Conservation (phyloP, 2,888 invertebrate genomes). For the Cactoblastis cactorum region DNA sequence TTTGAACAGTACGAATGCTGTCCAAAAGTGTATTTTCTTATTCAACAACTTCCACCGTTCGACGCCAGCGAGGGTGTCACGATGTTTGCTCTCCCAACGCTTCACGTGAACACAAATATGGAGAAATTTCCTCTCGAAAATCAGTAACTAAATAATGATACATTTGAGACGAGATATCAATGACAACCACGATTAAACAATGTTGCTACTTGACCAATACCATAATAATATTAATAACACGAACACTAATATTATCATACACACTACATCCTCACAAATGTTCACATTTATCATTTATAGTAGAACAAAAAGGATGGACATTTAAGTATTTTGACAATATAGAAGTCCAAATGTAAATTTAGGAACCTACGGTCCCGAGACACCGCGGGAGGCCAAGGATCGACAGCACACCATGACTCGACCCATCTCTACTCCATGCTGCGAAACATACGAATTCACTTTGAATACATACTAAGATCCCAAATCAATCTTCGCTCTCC, state of each 20-base stretch:
- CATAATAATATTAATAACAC: too few species aligned
- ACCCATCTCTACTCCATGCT: conserved; percentile 66
- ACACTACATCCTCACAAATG: too few species aligned
- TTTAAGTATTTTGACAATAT: too few species aligned
- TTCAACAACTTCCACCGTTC: conserved; percentile 69
- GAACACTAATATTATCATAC: too few species aligned
- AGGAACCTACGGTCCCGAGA: conserved; percentile 44
- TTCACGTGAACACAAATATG: conserved; percentile 23
- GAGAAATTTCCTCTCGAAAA: conserved; percentile 1
- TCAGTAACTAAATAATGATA: conserved; percentile 13
- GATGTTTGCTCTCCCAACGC: conserved; percentile 53
- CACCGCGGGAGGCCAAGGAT: conserved; percentile 54
- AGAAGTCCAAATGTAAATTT: conserved; percentile 59
- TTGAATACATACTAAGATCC: conserved; percentile 51
- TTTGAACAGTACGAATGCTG: conserved; percentile 68
- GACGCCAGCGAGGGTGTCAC: conserved; percentile 58
- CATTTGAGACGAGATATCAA: conserved; percentile 15
- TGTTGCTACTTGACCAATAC: conserved; percentile 22
- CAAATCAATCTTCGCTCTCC: conserved; percentile 63
- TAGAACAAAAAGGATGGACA: too few species aligned
- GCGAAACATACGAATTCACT: conserved; percentile 74
- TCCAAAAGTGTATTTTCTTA: conserved; percentile 72
- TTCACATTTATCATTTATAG: too few species aligned
- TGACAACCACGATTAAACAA: conserved; percentile 17
- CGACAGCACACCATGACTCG: conserved; percentile 52